Conservation (phyloP, 2,113 vertebrate species). For the Zapornia atra region DNA sequence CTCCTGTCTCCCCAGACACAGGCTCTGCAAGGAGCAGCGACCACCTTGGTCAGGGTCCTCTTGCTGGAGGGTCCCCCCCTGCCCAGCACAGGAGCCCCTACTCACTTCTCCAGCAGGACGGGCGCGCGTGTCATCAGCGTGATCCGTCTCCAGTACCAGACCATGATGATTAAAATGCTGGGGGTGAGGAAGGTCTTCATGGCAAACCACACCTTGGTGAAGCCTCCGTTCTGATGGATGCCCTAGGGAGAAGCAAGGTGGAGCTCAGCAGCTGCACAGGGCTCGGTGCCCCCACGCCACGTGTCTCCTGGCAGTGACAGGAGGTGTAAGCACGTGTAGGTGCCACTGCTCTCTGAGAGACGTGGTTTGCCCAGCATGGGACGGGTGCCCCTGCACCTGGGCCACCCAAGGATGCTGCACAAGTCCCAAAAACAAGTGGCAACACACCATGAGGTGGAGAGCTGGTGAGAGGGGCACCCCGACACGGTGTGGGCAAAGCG, state of each 20-base stretch:
- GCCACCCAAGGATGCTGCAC: not conserved
- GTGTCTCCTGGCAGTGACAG: not conserved
- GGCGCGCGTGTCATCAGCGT: constrained; percentile 91
- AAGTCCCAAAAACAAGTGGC: not conserved
- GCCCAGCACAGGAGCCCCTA: accelerated
- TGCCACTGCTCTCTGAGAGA: not conserved
- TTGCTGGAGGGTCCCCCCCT: not conserved
- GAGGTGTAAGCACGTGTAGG: accelerated
- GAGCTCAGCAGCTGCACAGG: not conserved
- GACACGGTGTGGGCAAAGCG: not conserved
- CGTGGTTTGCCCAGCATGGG: accelerated
- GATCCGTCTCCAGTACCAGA: constrained; percentile 98
- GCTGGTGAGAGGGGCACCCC: not conserved
- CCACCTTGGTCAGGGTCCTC: not conserved
- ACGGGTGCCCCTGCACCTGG: not conserved
- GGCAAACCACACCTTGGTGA: constrained; percentile 98
- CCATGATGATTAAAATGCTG: constrained; percentile 94
- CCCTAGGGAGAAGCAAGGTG: constrained; percentile 69
- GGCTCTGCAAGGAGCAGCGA: not conserved
- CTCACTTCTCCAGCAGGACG: constrained; percentile 98
- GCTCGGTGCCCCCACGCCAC: not conserved
- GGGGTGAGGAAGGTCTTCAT: constrained; percentile 99
- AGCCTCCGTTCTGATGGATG: constrained; percentile 97
- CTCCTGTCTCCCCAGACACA: accelerated
- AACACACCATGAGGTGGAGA: accelerated